These are phyloP conservation scores for Tribolium castaneum DNA, from an alignment of 1,140 invertebrate species.

Conservation along the genomic window DNA sequence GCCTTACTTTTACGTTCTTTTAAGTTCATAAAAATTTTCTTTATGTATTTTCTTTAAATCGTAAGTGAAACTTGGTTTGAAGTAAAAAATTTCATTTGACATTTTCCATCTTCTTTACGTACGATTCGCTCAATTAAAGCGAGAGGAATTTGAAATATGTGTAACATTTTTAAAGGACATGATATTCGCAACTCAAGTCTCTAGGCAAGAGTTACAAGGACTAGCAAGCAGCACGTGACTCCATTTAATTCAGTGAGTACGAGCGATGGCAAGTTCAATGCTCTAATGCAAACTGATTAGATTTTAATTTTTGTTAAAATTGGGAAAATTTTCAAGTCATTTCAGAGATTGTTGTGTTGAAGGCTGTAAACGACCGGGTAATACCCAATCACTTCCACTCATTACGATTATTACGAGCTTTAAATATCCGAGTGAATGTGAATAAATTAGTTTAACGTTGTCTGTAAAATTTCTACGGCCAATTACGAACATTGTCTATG, in stretches of 20 bases:
- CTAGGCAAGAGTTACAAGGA: neutral
- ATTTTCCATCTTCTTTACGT: too few relatives aligned
- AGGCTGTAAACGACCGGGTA: neutral
- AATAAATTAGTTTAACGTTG: neutral
- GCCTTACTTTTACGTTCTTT: too few relatives aligned
- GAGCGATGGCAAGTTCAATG: neutral
- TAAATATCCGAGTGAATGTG: neutral
- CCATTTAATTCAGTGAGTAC: neutral
- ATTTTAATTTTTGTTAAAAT: neutral
- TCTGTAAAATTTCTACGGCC: neutral
- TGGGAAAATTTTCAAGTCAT: neutral
- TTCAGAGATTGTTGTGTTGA: neutral
- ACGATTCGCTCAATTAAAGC: too few relatives aligned
- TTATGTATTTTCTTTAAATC: too few relatives aligned
- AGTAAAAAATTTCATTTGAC: too few relatives aligned
- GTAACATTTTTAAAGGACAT: neutral
- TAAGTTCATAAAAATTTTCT: too few relatives aligned
- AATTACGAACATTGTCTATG: too few relatives aligned
- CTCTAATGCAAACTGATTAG: neutral
- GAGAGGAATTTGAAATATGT: neutral
- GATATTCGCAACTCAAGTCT: neutral
- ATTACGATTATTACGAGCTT: neutral
- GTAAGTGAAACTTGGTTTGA: too few relatives aligned
- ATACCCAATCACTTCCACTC: neutral
- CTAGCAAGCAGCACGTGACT: neutral